Evolutionary conservation across 2,888 invertebrate species (phyloP).

Genomic region (Cetonia aurata): DNA sequence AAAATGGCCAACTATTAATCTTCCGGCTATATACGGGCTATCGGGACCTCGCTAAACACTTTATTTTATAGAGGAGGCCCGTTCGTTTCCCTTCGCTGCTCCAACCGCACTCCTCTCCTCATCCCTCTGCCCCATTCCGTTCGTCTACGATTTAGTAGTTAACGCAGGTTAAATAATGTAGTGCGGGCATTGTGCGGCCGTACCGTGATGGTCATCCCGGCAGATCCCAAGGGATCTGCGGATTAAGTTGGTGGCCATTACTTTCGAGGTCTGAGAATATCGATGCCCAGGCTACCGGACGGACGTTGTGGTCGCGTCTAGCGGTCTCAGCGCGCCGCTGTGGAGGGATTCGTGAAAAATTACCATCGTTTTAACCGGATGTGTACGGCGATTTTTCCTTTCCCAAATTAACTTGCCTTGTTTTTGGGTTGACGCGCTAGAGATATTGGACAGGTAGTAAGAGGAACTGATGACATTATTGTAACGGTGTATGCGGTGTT

Average conservation of each 20-base stretch:
- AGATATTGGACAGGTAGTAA: background rate
- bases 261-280: slow-evolving; percentile 60
- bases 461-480: background rate
- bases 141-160: slow-evolving; percentile 64
- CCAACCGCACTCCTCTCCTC: slow-evolving; percentile 48
- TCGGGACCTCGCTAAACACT: slow-evolving; percentile 54
- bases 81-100: slow-evolving; percentile 16
- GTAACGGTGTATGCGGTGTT: background rate
- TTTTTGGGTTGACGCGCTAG: background rate
- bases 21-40: slow-evolving; percentile 42
- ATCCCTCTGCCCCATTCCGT: slow-evolving; percentile 52
- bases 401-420: slow-evolving; percentile 12
- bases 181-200: slow-evolving; percentile 63
- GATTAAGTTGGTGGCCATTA: slow-evolving; percentile 65
- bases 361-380: slow-evolving; percentile 42
- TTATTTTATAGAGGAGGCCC: slow-evolving; percentile 54
- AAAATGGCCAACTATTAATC: slow-evolving; percentile 46
- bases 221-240: slow-evolving; percentile 63
- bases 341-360: slow-evolving; percentile 43
- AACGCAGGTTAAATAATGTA: slow-evolving; percentile 67
- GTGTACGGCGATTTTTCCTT: slow-evolving; percentile 17
- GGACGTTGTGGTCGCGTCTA: slow-evolving; percentile 55
- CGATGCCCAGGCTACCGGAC: slow-evolving; percentile 55
- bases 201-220: slow-evolving; percentile 59
- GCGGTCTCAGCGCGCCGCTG: slow-evolving; percentile 32